Base-by-base conservation (phyloP, 2,113 vertebrate genomes). In the Ochotona princeps region DNA sequence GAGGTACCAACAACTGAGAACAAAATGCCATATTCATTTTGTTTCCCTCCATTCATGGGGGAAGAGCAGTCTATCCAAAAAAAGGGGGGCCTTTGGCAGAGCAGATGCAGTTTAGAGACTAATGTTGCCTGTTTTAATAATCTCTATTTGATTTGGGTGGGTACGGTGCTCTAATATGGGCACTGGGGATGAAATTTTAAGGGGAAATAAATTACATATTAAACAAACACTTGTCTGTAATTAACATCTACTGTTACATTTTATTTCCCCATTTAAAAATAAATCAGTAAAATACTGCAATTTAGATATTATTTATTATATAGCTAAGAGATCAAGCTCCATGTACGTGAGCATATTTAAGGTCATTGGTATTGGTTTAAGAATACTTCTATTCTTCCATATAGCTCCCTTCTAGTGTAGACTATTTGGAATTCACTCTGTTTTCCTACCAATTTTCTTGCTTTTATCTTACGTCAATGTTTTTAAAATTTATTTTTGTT, bases 121-220 rank as follows among this genome's bases (percentile, higher is more conserved):
- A 35, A 23, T 60, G 54, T 21, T 32, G 8, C 11, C 32, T 94
- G 35, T 83, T 85, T 94, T 89, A 38, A 89, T 49, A 76, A 78
- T 82, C 38, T 94, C 49, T 11, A 1, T 25, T 54, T 57, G n/a
- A 89, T 3, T 20, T 1, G 49, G 47, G 5, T 1, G 49, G 47
- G 5, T 1, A 21, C 25, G 21, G 7, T 38, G 0, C 38, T 81
- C 13, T 85, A 26, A 25, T 81, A 70, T 83, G 28, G 75, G 61
- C 83, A 54, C 15, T 63, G 15, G 47, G 54, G 26, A 65, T 67
- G 73, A 63, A 92, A n/a, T 49, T 79, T 74, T 25, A 6, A 78
- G 35, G 3, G 15, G 73, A 94, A 87, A 61, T 44, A 86, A 95
- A 67, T 69, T 78, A 72, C 32, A 1, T 84, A 21, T 89, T 94